Percentiles rank a stretch among this genome's conserved stretches.
Conservation (phyloP, 1,140 invertebrate genomes). For the Meloidogyne chitwoodi region DNA sequence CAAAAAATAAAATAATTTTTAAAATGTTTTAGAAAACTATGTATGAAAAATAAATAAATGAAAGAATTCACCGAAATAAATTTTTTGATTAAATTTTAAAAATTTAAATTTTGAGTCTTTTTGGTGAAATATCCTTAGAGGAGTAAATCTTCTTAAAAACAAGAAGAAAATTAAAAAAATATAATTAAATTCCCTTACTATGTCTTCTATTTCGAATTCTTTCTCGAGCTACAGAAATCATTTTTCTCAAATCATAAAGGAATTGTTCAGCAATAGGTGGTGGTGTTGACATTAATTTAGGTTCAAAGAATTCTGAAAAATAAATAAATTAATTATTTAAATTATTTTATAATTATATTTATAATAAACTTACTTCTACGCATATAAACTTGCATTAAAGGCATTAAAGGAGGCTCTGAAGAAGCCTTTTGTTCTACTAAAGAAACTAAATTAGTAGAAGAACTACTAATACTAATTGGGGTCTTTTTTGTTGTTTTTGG, state of each 20-base stretch:
- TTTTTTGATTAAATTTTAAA: no score
- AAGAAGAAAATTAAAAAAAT: no score
- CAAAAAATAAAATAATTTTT: background rate
- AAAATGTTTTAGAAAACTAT: background rate
- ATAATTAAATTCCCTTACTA: background rate
- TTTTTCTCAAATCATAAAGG: constrained; percentile 46
- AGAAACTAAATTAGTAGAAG: no score
- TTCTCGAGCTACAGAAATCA: constrained; percentile 46
- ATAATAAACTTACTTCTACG: background rate
- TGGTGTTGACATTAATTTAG: constrained; percentile 41
- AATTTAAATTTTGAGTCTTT: no score
- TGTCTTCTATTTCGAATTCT: constrained; percentile 37
- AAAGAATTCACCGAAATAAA: no score
- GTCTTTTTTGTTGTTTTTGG: background rate
- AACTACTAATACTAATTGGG: background rate
- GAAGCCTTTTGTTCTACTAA: no score
- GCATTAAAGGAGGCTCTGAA: background rate
- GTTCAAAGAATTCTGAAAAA: constrained; percentile 53
- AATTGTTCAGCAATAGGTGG: constrained; percentile 52
- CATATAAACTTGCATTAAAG: background rate
- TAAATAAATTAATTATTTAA: background rate
- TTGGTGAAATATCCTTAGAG: no score
- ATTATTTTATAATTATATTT: background rate
- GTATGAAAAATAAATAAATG: no score
- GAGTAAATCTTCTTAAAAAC: no score